phyloP scores from a whole-genome alignment of 2,113 vertebrate species.

The Urocolius indicus region DNA sequence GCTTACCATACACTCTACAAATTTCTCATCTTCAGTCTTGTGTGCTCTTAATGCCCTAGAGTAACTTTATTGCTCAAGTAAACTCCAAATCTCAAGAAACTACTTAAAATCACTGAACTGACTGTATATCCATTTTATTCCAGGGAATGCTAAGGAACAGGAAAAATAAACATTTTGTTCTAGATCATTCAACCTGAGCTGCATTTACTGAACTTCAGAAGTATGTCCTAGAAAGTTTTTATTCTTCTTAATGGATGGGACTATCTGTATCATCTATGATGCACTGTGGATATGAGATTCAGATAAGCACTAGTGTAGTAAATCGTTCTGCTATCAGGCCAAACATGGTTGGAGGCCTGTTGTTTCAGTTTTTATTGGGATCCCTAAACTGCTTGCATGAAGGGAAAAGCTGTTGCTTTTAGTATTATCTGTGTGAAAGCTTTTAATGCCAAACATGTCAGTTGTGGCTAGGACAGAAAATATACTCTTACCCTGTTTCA shows the following conservation, averaged over 20 bases:
- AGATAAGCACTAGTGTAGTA: neutral
- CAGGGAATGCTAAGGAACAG: constrained; percentile 1
- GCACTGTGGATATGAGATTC: neutral
- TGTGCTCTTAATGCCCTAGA: neutral
- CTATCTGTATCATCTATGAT: neutral
- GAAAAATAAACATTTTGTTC: neutral
- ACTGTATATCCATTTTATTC: neutral
- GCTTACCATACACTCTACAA: neutral
- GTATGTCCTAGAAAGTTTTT: neutral
- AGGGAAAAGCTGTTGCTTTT: neutral
- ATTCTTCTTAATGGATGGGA: neutral
- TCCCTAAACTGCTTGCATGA: neutral
- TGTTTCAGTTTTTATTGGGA: neutral
- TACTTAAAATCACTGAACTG: neutral
- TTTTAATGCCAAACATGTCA: rapidly evolving
- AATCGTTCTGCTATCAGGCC: neutral
- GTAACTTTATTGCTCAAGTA: neutral
- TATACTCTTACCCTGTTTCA: neutral
- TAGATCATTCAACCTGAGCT: neutral
- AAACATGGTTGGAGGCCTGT: rapidly evolving
- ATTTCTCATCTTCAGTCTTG: neutral
- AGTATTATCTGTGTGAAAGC: neutral
- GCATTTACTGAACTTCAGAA: neutral
- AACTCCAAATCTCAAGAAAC: neutral
- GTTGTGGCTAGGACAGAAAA: neutral